Evolutionary conservation across 2,888 invertebrate species (phyloP).

Genomic region (Odontomyia ornata): DNA sequence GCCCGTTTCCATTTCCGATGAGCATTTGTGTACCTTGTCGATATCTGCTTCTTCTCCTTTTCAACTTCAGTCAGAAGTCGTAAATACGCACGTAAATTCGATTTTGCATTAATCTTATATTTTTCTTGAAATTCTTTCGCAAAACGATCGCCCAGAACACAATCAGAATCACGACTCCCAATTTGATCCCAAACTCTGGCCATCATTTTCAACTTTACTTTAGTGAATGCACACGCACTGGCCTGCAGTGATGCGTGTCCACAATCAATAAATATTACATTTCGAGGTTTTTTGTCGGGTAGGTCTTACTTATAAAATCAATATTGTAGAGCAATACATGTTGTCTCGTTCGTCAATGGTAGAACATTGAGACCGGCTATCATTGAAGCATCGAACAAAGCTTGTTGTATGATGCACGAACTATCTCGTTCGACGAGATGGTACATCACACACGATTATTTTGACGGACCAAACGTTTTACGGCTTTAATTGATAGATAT

Average conservation of each 20-base stretch:
- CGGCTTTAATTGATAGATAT: too few species aligned
- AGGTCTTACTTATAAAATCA: constrained; percentile 98
- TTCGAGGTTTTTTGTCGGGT: constrained; percentile 90
- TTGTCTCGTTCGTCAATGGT: too few species aligned
- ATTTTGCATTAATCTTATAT: constrained; percentile 87
- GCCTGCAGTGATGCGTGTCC: constrained; percentile 90
- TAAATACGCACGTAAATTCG: constrained; percentile 85
- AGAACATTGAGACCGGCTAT: too few species aligned
- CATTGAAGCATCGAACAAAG: constrained; percentile 88
- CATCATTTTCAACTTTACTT: constrained; percentile 91
- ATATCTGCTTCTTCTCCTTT: constrained; percentile 99
- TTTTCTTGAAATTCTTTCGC: constrained; percentile 85
- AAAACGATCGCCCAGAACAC: constrained; percentile 86
- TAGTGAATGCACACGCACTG: constrained; percentile 90
- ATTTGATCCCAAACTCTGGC: constrained; percentile 85
- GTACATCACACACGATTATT: too few species aligned
- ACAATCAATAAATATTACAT: too few species aligned
- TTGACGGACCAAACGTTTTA: too few species aligned
- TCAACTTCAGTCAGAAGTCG: too few species aligned
- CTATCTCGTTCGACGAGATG: too few species aligned
- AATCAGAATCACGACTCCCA: constrained; percentile 95
- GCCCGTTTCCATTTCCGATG: too few species aligned
- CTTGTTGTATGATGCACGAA: too few species aligned
- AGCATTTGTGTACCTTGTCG: constrained; percentile 96
- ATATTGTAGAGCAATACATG: constrained; percentile 90